A percentile compares a stretch with the other conserved stretches of the same genome.
These are phyloP conservation scores for Zoanthus gigantus DNA, from an alignment of 92 coral and sea anemone species.

Conservation along the genomic window DNA sequence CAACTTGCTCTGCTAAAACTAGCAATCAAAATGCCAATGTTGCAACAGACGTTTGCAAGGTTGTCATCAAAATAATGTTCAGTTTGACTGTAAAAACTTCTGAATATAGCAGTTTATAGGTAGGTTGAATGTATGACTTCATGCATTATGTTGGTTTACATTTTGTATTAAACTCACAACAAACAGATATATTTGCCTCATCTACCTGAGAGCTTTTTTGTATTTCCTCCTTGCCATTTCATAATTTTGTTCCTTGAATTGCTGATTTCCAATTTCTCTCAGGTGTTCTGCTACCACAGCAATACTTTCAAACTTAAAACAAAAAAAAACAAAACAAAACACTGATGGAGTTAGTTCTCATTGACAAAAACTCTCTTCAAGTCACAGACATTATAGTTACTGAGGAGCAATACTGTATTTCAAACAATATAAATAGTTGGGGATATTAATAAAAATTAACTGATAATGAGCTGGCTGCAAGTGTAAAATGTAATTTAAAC, in stretches of 20 bases:
- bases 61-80: too few species aligned
- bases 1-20: too few species aligned
- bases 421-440: background rate
- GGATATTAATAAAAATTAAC: too few species aligned
- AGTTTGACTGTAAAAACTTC: too few species aligned
- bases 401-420: background rate
- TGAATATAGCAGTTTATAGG: too few species aligned
- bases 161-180: background rate
- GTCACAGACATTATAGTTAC: too few species aligned
- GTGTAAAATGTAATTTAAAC: too few species aligned
- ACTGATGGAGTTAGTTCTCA: background rate
- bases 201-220: conserved; percentile 82
- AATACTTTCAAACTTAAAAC: conserved; percentile 71
- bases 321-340: background rate
- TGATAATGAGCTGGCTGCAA: too few species aligned
- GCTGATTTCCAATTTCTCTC: conserved; percentile 89
- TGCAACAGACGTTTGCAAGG: too few species aligned
- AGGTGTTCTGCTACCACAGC: conserved; percentile 82
- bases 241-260: conserved; percentile 84
- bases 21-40: too few species aligned
- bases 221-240: conserved; percentile 88
- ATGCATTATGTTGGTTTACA: too few species aligned
- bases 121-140: too few species aligned
- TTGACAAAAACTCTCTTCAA: background rate
- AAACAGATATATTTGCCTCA: background rate